phyloP scores from a whole-genome alignment of 2,888 invertebrate species.

The Cerastoderma edule region DNA sequence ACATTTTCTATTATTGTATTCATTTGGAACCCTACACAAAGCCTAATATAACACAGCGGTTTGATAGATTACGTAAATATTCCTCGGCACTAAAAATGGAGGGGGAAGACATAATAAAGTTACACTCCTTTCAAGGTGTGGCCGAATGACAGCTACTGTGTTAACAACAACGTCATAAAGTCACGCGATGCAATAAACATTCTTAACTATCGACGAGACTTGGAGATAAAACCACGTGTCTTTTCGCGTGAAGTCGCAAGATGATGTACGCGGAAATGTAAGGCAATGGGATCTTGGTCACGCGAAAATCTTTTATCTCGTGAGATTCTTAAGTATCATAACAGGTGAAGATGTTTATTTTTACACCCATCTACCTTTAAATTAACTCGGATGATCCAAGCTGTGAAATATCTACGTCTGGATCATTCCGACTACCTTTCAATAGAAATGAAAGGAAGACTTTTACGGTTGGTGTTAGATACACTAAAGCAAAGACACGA shows the following conservation, averaged over 20 bases:
- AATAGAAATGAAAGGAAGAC: too few species aligned
- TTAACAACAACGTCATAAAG: conserved; percentile 19
- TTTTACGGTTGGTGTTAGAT: too few species aligned
- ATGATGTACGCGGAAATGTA: too few species aligned
- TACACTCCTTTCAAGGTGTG: conserved; percentile 4
- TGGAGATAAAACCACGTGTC: not conserved
- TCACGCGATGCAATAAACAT: conserved; percentile 17
- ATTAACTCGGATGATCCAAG: not conserved
- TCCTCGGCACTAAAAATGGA: not conserved
- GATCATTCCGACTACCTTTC: too few species aligned
- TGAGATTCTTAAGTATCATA: not conserved
- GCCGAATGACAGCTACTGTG: not conserved
- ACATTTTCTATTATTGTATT: not conserved
- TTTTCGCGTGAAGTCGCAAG: not conserved
- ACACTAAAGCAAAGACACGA: too few species aligned
- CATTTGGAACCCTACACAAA: not conserved
- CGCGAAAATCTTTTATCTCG: too few species aligned
- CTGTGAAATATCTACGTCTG: too few species aligned
- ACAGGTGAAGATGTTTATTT: not conserved
- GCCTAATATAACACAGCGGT: too few species aligned
- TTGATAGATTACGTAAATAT: not conserved
- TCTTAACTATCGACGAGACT: not conserved
- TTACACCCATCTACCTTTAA: not conserved
- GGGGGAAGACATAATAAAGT: conserved; percentile 9
- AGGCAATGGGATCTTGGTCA: too few species aligned